A percentile compares a stretch with the other conserved stretches of the same genome.
These are phyloP conservation scores for Eumaeus atala DNA, from an alignment of 1,140 invertebrate genomes.

Conservation along the genomic window DNA sequence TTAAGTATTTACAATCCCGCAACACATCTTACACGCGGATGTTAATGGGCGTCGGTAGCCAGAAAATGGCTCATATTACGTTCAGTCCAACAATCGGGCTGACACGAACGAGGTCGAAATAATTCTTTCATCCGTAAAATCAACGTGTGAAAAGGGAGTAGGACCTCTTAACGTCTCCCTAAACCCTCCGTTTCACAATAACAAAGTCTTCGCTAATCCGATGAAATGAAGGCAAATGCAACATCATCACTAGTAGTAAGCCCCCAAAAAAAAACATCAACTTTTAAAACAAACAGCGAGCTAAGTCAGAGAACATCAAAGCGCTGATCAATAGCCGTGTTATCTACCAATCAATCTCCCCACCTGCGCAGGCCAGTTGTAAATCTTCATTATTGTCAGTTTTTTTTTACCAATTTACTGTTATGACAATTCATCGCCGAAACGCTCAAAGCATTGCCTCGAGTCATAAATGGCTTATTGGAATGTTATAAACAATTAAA, in stretches of 20 bases:
- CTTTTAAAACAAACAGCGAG: slow-evolving; percentile 19
- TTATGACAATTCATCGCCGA: slow-evolving; percentile 35
- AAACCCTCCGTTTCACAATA: too few species aligned
- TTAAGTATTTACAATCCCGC: too few species aligned
- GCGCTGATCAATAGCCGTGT: slow-evolving; percentile 30
- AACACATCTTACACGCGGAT: too few species aligned
- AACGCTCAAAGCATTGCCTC: slow-evolving; percentile 26
- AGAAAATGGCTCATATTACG: too few species aligned
- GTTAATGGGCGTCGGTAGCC: too few species aligned
- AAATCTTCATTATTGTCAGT: slow-evolving; percentile 58
- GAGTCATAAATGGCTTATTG: slow-evolving; percentile 28
- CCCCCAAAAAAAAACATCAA: neutral
- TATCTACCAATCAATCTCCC: slow-evolving; percentile 52
- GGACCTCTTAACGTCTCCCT: too few species aligned
- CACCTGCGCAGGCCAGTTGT: slow-evolving; percentile 46
- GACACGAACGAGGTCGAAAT: too few species aligned
- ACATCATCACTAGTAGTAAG: too few species aligned
- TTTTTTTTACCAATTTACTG: slow-evolving; percentile 53
- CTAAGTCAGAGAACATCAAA: slow-evolving; percentile 18
- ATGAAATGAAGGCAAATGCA: neutral
- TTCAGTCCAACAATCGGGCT: too few species aligned
- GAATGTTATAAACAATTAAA: slow-evolving; percentile 37
- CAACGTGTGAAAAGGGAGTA: too few species aligned
- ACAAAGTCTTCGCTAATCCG: too few species aligned
- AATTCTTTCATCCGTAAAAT: too few species aligned